phyloP scores from a whole-genome alignment of 1,140 invertebrate genomes.

The Formica exsecta region DNA sequence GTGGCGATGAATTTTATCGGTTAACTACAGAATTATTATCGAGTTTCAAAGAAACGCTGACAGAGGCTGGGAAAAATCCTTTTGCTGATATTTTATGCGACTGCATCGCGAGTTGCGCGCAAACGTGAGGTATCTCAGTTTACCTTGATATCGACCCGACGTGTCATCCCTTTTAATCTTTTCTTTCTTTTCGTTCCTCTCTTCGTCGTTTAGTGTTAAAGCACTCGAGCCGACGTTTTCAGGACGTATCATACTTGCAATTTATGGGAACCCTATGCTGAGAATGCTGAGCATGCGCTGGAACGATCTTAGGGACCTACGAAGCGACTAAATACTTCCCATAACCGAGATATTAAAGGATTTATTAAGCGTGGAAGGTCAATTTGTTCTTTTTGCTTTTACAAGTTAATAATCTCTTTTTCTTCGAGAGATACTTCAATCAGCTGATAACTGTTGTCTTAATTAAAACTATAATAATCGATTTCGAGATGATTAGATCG shows the following conservation, averaged over 20 bases:
- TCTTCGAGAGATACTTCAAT: background rate
- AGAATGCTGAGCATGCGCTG: conserved; percentile 63
- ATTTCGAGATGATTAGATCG: conserved; percentile 16
- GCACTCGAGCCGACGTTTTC: conserved; percentile 58
- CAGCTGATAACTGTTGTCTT: conserved; percentile 11
- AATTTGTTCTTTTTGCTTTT: conserved; percentile 21
- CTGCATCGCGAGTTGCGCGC: background rate
- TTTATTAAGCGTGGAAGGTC: conserved; percentile 55
- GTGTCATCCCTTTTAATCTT: conserved; percentile 57
- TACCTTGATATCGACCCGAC: conserved; percentile 61
- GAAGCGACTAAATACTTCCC: conserved; percentile 54
- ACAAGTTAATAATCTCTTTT: conserved; percentile 36
- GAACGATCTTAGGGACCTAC: conserved; percentile 54
- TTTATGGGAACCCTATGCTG: conserved; percentile 65
- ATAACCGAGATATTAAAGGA: conserved; percentile 62
- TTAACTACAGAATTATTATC: conserved; percentile 39
- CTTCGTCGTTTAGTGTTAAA: conserved; percentile 51
- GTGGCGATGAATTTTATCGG: conserved; percentile 42
- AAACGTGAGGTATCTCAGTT: conserved; percentile 51
- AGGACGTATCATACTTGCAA: conserved; percentile 63
- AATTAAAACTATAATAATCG: background rate
- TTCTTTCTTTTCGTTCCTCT: conserved; percentile 49
- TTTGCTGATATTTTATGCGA: conserved; percentile 37
- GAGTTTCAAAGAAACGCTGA: conserved; percentile 43
- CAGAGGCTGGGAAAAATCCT: conserved; percentile 14